phyloP scores from a whole-genome alignment of 1,140 invertebrate genomes.

The Rhagoletis pomonella region DNA sequence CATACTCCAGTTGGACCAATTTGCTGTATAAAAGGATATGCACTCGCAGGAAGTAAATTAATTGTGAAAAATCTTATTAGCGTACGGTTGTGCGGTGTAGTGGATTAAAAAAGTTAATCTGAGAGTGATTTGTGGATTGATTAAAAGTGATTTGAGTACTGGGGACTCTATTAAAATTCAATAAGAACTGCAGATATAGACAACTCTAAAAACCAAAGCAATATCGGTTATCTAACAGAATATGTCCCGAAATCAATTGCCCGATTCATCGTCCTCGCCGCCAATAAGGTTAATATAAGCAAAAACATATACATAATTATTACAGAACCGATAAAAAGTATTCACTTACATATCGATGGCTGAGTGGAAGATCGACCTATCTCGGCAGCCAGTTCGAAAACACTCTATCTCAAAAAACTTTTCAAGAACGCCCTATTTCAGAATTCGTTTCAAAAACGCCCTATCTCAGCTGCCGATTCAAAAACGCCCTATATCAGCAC shows the following conservation, averaged over 20 bases:
- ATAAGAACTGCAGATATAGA: background rate
- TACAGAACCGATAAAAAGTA: too few relatives aligned
- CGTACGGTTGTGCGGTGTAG: constrained; percentile 45
- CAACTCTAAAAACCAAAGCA: background rate
- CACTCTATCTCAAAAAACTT: too few relatives aligned
- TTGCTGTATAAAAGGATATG: constrained; percentile 65
- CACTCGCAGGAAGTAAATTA: constrained; percentile 65
- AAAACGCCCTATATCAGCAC: too few relatives aligned
- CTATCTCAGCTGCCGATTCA: too few relatives aligned
- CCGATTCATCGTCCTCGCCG: constrained; percentile 77
- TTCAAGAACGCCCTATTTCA: too few relatives aligned
- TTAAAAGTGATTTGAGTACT: background rate
- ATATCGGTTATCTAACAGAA: constrained; percentile 42
- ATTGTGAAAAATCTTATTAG: constrained; percentile 65
- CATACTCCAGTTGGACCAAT: constrained; percentile 61
- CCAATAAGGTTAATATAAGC: constrained; percentile 73
- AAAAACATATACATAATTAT: too few relatives aligned
- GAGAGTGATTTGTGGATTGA: too few relatives aligned
- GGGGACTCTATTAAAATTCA: background rate
- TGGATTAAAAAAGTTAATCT: background rate
- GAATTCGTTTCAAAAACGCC: too few relatives aligned
- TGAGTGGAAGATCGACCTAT: too few relatives aligned
- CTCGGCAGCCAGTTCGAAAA: too few relatives aligned
- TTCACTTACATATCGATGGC: too few relatives aligned
- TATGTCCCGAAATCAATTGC: constrained; percentile 75